These are phyloP conservation scores for Rugalucina vietnamica DNA, from an alignment of 2,888 invertebrate genomes.

Conservation along the genomic window DNA sequence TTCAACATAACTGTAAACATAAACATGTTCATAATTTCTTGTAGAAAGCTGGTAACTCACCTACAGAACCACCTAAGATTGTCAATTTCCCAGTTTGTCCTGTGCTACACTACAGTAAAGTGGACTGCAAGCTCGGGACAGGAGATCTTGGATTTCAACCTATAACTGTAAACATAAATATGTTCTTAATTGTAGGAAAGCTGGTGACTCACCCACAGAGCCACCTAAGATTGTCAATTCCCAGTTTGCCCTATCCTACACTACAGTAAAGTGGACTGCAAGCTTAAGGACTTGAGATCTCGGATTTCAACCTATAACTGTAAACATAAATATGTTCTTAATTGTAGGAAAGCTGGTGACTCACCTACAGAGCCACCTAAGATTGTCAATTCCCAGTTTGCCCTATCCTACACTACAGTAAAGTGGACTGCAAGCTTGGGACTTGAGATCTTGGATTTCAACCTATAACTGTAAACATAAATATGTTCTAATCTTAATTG, in stretches of 20 bases:
- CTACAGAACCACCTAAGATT: not conserved
- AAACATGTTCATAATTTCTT: too few relatives aligned
- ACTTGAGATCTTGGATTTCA: too few relatives aligned
- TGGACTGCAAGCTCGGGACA: conserved; percentile 51
- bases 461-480: too few relatives aligned
- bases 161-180: too few relatives aligned
- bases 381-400: not conserved
- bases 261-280: conserved; percentile 59
- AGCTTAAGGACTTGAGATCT: too few relatives aligned
- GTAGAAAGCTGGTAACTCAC: too few relatives aligned
- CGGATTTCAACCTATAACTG: too few relatives aligned
- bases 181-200: too few relatives aligned
- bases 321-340: too few relatives aligned
- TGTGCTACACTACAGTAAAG: conserved; percentile 58
- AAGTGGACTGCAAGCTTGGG: conserved; percentile 54
- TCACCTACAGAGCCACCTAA: not conserved
- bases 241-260: conserved; percentile 50
- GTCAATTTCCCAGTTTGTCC: conserved; percentile 28
- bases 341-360: not conserved
- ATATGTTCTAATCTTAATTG: too few relatives aligned
- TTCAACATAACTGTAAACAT: too few relatives aligned
- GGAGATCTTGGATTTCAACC: conserved; percentile 60
- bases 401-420: conserved; percentile 60
- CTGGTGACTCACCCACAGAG: not conserved
- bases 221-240: not conserved